Evolutionary conservation across 2,113 vertebrate species (phyloP).

Genomic region (Odocoileus hemionus): DNA sequence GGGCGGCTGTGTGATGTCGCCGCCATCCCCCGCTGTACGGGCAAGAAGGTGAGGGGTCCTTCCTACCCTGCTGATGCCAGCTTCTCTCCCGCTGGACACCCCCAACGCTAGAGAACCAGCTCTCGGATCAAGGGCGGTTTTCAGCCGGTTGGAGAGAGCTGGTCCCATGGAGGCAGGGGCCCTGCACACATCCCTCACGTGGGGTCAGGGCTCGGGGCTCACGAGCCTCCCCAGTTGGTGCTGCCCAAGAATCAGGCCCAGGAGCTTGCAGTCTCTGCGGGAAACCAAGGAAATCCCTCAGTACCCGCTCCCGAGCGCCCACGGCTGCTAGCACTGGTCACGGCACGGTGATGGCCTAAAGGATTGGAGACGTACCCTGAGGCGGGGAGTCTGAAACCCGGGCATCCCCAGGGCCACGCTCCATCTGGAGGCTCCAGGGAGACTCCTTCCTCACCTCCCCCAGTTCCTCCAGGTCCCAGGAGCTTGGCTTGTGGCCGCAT

Average conservation of each 20-base stretch:
- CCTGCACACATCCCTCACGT: background rate
- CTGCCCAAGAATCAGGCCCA: background rate
- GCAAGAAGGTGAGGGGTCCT: background rate
- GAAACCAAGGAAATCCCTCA: background rate
- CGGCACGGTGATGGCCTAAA: fast-evolving
- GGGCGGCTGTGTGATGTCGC: fast-evolving
- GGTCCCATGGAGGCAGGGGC: background rate
- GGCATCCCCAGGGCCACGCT: background rate
- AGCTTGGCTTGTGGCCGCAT: background rate
- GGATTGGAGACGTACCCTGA: background rate
- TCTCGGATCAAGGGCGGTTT: background rate
- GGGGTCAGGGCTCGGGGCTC: too few relatives aligned
- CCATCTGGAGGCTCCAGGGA: background rate
- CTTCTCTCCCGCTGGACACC: background rate
- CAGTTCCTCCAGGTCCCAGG: background rate
- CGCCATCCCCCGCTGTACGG: background rate
- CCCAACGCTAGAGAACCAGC: background rate
- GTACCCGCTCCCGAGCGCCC: background rate
- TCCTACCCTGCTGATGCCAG: too few relatives aligned
- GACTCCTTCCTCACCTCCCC: background rate
- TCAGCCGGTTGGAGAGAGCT: background rate
- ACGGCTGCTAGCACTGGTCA: background rate
- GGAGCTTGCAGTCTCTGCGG: fast-evolving
- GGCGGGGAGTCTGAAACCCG: background rate
- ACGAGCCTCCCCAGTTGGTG: background rate